phyloP scores from a whole-genome alignment of 2,113 vertebrate genomes.

The Perca fluviatilis region DNA sequence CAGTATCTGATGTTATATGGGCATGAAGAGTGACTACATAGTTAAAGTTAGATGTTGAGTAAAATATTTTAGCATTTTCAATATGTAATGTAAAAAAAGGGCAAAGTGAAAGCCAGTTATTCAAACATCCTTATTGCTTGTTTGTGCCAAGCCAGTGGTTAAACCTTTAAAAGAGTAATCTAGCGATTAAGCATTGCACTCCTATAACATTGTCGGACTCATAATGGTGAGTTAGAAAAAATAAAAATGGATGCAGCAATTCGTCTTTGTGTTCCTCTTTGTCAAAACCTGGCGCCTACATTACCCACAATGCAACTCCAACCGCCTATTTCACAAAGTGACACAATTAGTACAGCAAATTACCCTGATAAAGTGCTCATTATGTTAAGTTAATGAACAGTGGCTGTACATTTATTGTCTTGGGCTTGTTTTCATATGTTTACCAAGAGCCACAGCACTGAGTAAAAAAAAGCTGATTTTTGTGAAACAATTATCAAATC shows the following conservation, averaged over 20 bases:
- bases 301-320: slow-evolving; percentile 13
- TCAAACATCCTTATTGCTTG: neutral
- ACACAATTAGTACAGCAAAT: slow-evolving; percentile 12
- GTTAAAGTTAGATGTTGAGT: neutral
- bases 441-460: neutral
- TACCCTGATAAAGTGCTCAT: slow-evolving; percentile 5
- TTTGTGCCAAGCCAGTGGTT: too few relatives aligned
- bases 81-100: neutral
- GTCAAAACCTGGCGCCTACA: neutral
- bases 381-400: slow-evolving; percentile 25
- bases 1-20: neutral
- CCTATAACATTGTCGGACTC: neutral
- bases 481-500: neutral
- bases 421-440: slow-evolving; percentile 1
- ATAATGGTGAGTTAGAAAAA: neutral
- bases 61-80: neutral
- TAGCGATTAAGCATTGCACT: neutral
- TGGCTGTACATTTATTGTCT: slow-evolving; percentile 1
- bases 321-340: neutral
- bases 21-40: neutral
- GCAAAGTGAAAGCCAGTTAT: neutral
- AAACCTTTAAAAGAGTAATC: too few relatives aligned
- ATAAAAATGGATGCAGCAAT: neutral
- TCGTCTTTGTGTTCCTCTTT: neutral
- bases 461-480: neutral